These are phyloP conservation scores for Hyperoplus immaculatus DNA, from an alignment of 2,797 vertebrate species.

Conservation along the genomic window DNA sequence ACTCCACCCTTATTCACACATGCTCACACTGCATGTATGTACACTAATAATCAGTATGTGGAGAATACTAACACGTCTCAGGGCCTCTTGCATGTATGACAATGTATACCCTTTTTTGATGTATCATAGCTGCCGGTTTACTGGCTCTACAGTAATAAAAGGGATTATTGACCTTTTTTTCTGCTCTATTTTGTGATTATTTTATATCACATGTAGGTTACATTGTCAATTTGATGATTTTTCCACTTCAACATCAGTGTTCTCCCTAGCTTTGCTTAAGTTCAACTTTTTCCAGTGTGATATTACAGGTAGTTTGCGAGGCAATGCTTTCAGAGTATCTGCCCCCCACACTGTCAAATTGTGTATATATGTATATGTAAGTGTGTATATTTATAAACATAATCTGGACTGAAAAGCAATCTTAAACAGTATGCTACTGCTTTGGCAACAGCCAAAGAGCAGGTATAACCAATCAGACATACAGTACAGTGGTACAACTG, in stretches of 20 bases:
- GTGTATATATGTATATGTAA: too few relatives aligned
- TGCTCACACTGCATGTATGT: constrained; percentile 10
- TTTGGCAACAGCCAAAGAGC: constrained; percentile 7
- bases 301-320: too few relatives aligned
- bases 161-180: background rate
- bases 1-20: background rate
- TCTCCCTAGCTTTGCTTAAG: too few relatives aligned
- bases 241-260: too few relatives aligned
- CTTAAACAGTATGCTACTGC: background rate
- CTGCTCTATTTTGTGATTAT: too few relatives aligned
- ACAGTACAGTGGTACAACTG: background rate
- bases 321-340: too few relatives aligned
- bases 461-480: background rate
- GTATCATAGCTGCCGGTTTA: background rate
- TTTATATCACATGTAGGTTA: too few relatives aligned
- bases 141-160: background rate
- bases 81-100: constrained; percentile 4
- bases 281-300: too few relatives aligned
- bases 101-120: background rate
- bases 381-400: too few relatives aligned
- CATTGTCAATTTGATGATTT: too few relatives aligned
- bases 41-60: background rate
- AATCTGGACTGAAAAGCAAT: too few relatives aligned
- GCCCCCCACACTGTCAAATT: too few relatives aligned
- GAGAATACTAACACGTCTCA: background rate